Conservation (phyloP, 2,797 vertebrate species). For the Xiphophorus birchmanni region DNA sequence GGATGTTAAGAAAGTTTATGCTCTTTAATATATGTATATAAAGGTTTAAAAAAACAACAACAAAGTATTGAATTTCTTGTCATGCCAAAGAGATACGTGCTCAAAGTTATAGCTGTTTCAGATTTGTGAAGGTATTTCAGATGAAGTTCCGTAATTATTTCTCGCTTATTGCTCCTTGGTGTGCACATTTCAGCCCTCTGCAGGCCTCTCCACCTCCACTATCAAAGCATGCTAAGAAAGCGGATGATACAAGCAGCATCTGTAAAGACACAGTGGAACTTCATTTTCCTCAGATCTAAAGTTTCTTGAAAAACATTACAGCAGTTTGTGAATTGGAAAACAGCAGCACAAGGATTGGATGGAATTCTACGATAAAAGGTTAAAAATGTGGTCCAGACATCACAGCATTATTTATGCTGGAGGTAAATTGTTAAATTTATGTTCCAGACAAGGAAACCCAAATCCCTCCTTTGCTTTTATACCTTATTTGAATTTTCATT, state of each 20-base stretch:
- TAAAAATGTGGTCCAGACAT: background rate
- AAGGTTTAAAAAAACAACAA: background rate
- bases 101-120: background rate
- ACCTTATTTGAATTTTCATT: background rate
- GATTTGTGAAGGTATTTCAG: background rate
- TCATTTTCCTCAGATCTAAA: slow-evolving; percentile 47
- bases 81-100: background rate
- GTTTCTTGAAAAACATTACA: slow-evolving; percentile 39
- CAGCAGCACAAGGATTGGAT: background rate
- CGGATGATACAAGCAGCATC: slow-evolving; percentile 23
- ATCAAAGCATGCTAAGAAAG: slow-evolving; percentile 45
- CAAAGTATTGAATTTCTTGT: background rate
- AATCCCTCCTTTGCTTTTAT: background rate
- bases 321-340: background rate
- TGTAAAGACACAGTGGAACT: slow-evolving; percentile 34
- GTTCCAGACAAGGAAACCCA: background rate
- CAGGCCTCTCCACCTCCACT: slow-evolving; percentile 44
- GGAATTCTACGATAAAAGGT: background rate
- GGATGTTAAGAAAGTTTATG: background rate
- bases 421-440: background rate
- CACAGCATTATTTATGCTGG: background rate
- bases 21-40: background rate
- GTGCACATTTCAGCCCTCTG: slow-evolving; percentile 28
- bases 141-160: background rate
- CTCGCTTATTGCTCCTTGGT: background rate